These are phyloP conservation scores for Hippolais icterina DNA, from an alignment of 2,113 vertebrate genomes.

Conservation along the genomic window DNA sequence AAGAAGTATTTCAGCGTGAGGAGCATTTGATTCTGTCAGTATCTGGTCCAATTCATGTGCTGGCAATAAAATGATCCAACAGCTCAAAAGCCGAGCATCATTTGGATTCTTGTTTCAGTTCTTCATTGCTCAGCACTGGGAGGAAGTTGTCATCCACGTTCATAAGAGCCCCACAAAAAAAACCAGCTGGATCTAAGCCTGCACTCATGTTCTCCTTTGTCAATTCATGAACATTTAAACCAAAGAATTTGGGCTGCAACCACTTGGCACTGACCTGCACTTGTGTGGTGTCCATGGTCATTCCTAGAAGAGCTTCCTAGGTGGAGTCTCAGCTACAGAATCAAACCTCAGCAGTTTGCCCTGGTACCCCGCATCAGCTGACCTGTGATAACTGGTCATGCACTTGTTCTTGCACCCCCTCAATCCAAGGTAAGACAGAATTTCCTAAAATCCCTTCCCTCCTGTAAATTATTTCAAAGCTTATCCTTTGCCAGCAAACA, in stretches of 20 bases:
- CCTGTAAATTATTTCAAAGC: background rate
- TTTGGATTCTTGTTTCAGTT: background rate
- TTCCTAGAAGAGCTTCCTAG: background rate
- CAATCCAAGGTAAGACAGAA: background rate
- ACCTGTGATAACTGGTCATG: rapidly evolving
- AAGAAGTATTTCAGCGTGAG: background rate
- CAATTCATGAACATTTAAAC: background rate
- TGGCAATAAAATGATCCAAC: background rate
- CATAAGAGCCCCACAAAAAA: background rate
- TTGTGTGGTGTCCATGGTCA: background rate
- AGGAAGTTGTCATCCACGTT: background rate
- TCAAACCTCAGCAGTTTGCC: background rate
- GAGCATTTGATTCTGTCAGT: background rate
- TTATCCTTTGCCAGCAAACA: background rate
- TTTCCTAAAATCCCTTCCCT: background rate
- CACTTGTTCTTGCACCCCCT: background rate
- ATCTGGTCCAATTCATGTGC: background rate
- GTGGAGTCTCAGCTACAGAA: background rate
- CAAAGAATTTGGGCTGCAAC: background rate
- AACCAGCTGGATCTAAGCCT: background rate
- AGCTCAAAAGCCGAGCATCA: background rate
- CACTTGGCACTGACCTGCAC: background rate
- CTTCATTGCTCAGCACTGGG: background rate
- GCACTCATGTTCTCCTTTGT: rapidly evolving
- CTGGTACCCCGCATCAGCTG: background rate